Conservation (phyloP, 1,140 invertebrate genomes). For the Diuraphis noxia region DNA sequence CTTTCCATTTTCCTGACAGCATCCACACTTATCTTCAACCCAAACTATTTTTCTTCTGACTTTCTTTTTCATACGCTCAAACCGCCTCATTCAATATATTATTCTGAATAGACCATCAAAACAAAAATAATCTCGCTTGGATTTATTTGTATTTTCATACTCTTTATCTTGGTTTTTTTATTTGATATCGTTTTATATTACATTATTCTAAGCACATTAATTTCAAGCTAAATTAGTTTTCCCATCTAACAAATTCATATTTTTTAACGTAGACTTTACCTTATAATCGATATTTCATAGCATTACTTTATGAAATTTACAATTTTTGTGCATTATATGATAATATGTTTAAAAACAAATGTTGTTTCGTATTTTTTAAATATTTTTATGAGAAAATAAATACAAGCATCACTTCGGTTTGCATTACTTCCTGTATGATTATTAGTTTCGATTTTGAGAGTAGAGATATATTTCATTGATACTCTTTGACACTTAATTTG, state of each 20-base stretch:
- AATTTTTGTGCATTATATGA: not conserved
- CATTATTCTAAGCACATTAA: not conserved
- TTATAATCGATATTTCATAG: not conserved
- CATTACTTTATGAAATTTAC: not conserved
- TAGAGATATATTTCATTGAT: not conserved
- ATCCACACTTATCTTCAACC: not conserved
- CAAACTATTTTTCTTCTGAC: not conserved
- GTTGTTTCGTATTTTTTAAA: not conserved
- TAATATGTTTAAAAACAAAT: not conserved
- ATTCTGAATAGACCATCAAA: not conserved
- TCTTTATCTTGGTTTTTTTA: not conserved
- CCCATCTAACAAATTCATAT: not conserved
- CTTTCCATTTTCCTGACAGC: not conserved
- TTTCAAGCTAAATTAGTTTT: not conserved
- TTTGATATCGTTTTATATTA: not conserved
- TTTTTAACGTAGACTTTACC: not conserved
- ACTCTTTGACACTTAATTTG: too few relatives aligned
- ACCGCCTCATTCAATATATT: not conserved
- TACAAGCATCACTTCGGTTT: not conserved
- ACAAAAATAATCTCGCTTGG: not conserved
- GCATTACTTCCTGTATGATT: not conserved
- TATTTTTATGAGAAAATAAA: not conserved
- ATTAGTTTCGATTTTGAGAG: not conserved
- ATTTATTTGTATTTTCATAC: not conserved
- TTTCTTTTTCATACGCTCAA: not conserved